Base-by-base conservation (phyloP, 30 jellyfish, hydroid and myxozoan species). In the Aurelia sp. region DNA sequence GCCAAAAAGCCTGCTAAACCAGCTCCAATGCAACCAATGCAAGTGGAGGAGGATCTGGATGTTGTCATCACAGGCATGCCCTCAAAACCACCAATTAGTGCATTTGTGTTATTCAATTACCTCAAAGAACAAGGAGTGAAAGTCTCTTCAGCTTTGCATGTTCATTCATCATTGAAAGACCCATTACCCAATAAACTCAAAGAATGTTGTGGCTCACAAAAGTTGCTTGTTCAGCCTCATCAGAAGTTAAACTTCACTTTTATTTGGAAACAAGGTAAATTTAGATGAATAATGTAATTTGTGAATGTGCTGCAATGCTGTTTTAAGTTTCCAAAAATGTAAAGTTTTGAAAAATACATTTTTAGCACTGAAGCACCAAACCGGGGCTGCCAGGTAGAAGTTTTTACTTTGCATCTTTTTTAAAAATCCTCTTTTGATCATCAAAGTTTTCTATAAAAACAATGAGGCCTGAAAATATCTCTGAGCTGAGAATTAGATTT, bases 211-310 rank as follows among this genome's bases (percentile, higher is more conserved):
- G 82, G 64, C 11, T 59, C 31, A 7, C 78, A 80, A 0, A 68
- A 59, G 35, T 15, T 12, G 17, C 68, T 76, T 23, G 58, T 75
- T 30, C 95, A 74, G 48, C 73, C 95, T n/a, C 95, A 74, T 74
- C 50, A 66, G 6, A 62, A 53, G 33, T 53, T 73, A 30, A 73
- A 52, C 31, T 13, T 90, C 37, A 82, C 97, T 19, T 82, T 81
- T 59, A 81, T 90, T 40, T 90, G 97, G 97, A 90, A 82, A 70
- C 87, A 91, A 58, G 97, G 97, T 84, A 31, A 7, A 71, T 44
- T 44, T 10, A 44, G 55, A 44, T 10, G 15, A 44, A 44, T 9
- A 44, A 2, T 13, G 15, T 10, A 44, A 9, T 37, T 37, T 5
- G 55, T 44, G 16, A 44, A 5, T 37, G 16, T 44, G 55, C 55